These are phyloP conservation scores for Chionis minor DNA, from an alignment of 2,113 vertebrate genomes.

Conservation along the genomic window DNA sequence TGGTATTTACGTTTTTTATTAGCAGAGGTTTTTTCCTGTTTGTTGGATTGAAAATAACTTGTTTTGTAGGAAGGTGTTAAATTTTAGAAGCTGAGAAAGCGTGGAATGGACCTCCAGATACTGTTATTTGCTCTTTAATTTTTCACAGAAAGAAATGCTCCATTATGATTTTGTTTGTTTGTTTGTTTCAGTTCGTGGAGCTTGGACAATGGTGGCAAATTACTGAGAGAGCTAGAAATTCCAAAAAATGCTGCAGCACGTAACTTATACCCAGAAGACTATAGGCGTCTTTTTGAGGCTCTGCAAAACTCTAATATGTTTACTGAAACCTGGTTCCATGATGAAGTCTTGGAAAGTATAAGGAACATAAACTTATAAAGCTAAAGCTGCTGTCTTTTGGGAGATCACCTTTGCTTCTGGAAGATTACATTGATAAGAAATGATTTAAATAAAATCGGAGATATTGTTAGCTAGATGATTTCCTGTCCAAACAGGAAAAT, in stretches of 20 bases:
- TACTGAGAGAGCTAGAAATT: slow-evolving; percentile 76
- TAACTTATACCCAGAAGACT: slow-evolving; percentile 81
- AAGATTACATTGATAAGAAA: slow-evolving; percentile 44
- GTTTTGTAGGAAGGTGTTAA: background rate
- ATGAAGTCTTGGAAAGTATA: slow-evolving; percentile 75
- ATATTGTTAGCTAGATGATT: background rate
- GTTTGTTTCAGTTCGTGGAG: slow-evolving; percentile 83
- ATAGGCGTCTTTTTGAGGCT: slow-evolving; percentile 82
- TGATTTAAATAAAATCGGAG: background rate
- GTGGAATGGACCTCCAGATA: background rate
- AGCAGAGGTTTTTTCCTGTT: background rate
- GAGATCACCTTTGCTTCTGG: slow-evolving; percentile 32
- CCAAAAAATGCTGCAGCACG: slow-evolving; percentile 63
- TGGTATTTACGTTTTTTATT: background rate
- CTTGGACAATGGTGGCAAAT: slow-evolving; percentile 62
- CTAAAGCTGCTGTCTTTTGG: background rate
- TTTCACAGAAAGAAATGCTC: background rate
- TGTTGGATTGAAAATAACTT: background rate
- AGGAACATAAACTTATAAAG: background rate
- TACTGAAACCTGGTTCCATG: slow-evolving; percentile 82
- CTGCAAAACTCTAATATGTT: slow-evolving; percentile 81
- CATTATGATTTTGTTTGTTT: background rate
- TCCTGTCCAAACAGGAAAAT: background rate
- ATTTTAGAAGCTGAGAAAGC: background rate
- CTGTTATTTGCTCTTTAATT: background rate